These are phyloP conservation scores for Trachelus tabidus DNA, from an alignment of 2,888 invertebrate genomes.

Conservation along the genomic window DNA sequence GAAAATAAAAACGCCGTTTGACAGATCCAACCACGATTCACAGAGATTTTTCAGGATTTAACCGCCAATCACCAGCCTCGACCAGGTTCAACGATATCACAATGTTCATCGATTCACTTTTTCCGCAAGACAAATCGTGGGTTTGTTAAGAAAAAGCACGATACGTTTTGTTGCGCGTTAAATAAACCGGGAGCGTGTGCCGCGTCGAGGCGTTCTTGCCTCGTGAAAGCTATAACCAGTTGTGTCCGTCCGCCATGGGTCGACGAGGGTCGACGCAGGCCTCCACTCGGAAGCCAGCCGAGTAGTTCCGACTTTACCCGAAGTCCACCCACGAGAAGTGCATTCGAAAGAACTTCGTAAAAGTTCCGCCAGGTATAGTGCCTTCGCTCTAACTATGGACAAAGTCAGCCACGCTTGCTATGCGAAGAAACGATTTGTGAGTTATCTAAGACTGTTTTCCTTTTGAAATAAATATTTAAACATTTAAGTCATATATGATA, in stretches of 20 bases:
- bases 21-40: background rate
- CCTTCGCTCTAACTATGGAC: background rate
- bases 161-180: background rate
- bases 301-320: slow-evolving; percentile 28
- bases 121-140: background rate
- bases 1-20: background rate
- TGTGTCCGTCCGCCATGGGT: slow-evolving; percentile 60
- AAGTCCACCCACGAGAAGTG: slow-evolving; percentile 42
- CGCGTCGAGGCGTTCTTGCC: slow-evolving; percentile 43
- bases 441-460: background rate
- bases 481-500: background rate
- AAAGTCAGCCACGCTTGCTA: background rate
- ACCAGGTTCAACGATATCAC: background rate
- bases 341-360: slow-evolving; percentile 20
- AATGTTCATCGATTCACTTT: background rate
- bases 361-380: background rate
- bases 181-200: slow-evolving; percentile 15
- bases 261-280: slow-evolving; percentile 53
- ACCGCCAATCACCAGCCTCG: background rate
- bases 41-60: background rate
- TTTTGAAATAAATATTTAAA: background rate
- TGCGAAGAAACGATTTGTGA: background rate
- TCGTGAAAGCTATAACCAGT: slow-evolving; percentile 59
- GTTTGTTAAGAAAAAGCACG: background rate
- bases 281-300: slow-evolving; percentile 43